Conservation (phyloP, 2,888 invertebrate genomes). For the Molorchus minor region DNA sequence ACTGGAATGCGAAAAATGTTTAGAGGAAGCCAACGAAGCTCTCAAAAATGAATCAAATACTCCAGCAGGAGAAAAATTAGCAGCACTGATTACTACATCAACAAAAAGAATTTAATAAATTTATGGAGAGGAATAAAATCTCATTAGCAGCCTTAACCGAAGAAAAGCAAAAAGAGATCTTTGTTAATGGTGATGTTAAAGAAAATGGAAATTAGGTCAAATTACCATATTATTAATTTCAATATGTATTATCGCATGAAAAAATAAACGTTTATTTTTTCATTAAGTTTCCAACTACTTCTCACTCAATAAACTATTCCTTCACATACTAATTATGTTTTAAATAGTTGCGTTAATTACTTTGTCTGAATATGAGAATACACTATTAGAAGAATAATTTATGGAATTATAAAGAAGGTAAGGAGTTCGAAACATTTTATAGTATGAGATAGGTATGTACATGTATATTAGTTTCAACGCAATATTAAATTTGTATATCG, state of each 20-base stretch:
- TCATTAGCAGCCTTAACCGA: conserved; percentile 28
- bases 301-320: no score
- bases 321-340: no score
- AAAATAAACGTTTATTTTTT: conserved; percentile 1
- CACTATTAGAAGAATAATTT: no score
- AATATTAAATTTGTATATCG: no score
- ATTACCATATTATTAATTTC: not conserved
- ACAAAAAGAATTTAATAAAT: conserved; percentile 64
- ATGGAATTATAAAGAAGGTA: no score
- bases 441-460: no score
- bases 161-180: not conserved
- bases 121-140: conserved; percentile 63
- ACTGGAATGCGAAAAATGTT: conserved; percentile 63
- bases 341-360: no score
- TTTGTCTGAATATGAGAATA: no score
- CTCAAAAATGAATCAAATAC: conserved; percentile 67
- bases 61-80: conserved; percentile 66
- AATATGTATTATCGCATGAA: not conserved
- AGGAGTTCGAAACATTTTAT: no score
- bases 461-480: no score
- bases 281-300: no score
- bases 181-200: not conserved
- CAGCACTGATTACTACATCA: conserved; percentile 64
- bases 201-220: conserved; percentile 1
- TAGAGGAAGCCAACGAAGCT: conserved; percentile 63